These are phyloP conservation scores for Hirudo medicinalis DNA, from an alignment of 1,140 invertebrate genomes.

Conservation along the genomic window DNA sequence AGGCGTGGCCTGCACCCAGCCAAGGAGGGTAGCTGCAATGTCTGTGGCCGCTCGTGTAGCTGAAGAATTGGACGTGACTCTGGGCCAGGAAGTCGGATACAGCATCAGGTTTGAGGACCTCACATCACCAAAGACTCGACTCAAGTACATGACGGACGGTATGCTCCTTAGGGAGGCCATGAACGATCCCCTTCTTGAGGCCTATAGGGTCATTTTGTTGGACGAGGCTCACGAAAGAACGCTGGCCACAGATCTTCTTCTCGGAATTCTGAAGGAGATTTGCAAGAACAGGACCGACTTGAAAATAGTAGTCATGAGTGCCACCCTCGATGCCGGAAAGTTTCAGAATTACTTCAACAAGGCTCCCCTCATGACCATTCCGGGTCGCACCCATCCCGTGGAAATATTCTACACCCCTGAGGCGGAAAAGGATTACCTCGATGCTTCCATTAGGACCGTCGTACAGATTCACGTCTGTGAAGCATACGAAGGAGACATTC, in stretches of 20 bases:
- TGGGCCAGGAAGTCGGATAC: constrained; percentile 42
- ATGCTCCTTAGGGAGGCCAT: constrained; percentile 71
- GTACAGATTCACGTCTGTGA: constrained; percentile 99
- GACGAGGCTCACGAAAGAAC: constrained; percentile 95
- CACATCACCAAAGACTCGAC: constrained; percentile 61
- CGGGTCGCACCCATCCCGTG: constrained; percentile 85
- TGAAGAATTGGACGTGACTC: constrained; percentile 29
- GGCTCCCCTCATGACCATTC: constrained; percentile 97
- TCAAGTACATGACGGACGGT: constrained; percentile 99
- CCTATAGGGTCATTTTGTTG: constrained; percentile 80
- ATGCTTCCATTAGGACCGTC: constrained; percentile 94
- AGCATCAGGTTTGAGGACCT: constrained; percentile 58
- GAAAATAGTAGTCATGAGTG: constrained; percentile 92
- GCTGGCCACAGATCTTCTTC: constrained; percentile 82
- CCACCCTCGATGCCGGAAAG: constrained; percentile 60
- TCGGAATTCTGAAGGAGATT: constrained; percentile 84
- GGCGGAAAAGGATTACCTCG: constrained; percentile 92
- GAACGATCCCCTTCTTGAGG: constrained; percentile 67
- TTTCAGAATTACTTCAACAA: constrained; percentile 82
- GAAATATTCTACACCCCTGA: constrained; percentile 99
- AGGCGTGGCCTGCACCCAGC: constrained; percentile 49
- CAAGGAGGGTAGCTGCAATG: constrained; percentile 37
- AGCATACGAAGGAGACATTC: constrained; percentile 77
- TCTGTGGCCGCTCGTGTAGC: constrained; percentile 34
- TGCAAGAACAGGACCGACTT: constrained; percentile 57